These are phyloP conservation scores for Micropoecilia bifurca DNA, from an alignment of 2,797 vertebrate genomes.

Conservation along the genomic window DNA sequence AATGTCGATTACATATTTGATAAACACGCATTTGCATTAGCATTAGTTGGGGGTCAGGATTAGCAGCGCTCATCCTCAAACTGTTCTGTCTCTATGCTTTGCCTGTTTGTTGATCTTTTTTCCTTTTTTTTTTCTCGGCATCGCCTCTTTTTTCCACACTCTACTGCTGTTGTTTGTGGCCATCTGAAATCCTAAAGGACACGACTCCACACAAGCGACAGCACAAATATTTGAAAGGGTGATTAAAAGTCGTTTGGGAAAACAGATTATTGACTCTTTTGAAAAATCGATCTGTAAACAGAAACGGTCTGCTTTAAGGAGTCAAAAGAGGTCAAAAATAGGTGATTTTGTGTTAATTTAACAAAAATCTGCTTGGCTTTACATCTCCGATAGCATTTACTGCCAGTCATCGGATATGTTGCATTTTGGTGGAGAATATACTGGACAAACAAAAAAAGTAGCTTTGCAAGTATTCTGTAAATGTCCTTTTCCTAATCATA, in stretches of 20 bases:
- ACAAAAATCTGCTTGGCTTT: neutral
- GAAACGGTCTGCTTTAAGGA: constrained; percentile 70
- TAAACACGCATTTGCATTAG: constrained; percentile 84
- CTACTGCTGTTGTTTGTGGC: constrained; percentile 76
- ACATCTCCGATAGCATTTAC: neutral
- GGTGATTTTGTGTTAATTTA: constrained; percentile 25
- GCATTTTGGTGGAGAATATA: constrained; percentile 42
- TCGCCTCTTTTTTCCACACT: constrained; percentile 39
- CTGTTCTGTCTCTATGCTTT: constrained; percentile 78
- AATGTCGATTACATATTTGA: constrained; percentile 83
- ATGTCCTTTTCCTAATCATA: constrained; percentile 32
- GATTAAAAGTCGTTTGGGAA: constrained; percentile 83
- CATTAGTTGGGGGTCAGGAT: constrained; percentile 79
- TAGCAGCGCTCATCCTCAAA: constrained; percentile 81
- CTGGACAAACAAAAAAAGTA: constrained; percentile 23
- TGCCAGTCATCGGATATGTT: constrained; percentile 32
- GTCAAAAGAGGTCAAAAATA: constrained; percentile 64
- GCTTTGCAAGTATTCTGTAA: constrained; percentile 42
- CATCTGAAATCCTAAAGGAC: constrained; percentile 80
- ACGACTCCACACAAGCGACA: constrained; percentile 61
- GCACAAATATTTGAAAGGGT: constrained; percentile 83
- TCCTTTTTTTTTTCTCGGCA: constrained; percentile 57
- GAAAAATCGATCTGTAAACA: constrained; percentile 74
- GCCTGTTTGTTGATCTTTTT: constrained; percentile 79
- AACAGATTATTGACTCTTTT: constrained; percentile 80